Evolutionary conservation across 1,140 invertebrate genomes (phyloP), one percentile per base, ranked within the genome.

Genomic region (Cyrtorhinus lividipennis): DNA sequence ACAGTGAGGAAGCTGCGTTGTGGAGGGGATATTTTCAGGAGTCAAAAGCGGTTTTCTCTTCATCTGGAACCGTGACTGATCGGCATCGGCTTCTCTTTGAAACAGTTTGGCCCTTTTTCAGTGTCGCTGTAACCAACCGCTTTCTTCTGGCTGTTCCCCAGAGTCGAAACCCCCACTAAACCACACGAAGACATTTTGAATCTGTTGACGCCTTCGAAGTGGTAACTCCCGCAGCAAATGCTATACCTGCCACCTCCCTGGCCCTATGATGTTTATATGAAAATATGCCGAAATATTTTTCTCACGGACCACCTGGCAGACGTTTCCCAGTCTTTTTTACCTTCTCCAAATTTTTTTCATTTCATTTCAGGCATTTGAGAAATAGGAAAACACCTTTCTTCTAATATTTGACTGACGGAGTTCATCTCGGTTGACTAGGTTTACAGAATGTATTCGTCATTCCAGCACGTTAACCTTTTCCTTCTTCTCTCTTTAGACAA

Each of bases 281-380:
- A 53, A 53, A 53, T 53, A 53, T 53, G 48, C 48, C 48, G 48
- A 53, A 53, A 53, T 53, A 53, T 53, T 53, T 53, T 53, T 53
- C 48, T 53, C 48, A 53, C 20, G 48, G 18, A 10, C 10, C 48
- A 53, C 48, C 48, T 53, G 48, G 48, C 15, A 38, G n/a, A n/a
- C n/a, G n/a, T n/a, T n/a, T n/a, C n/a, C n/a, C n/a, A n/a, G n/a
- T n/a, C n/a, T n/a, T n/a, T n/a, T n/a, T n/a, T n/a, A n/a, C n/a
- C n/a, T n/a, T n/a, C n/a, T n/a, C n/a, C n/a, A n/a, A n/a, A n/a
- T n/a, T n/a, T n/a, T n/a, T n/a, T n/a, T n/a, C n/a, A n/a, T n/a
- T n/a, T n/a, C n/a, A n/a, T n/a, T n/a, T n/a, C n/a, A n/a, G n/a
- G n/a, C n/a, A n/a, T n/a, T n/a, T n/a, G n/a, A n/a, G n/a, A n/a